Conservation (phyloP, 2,888 invertebrate species). For the Nebria salina region DNA sequence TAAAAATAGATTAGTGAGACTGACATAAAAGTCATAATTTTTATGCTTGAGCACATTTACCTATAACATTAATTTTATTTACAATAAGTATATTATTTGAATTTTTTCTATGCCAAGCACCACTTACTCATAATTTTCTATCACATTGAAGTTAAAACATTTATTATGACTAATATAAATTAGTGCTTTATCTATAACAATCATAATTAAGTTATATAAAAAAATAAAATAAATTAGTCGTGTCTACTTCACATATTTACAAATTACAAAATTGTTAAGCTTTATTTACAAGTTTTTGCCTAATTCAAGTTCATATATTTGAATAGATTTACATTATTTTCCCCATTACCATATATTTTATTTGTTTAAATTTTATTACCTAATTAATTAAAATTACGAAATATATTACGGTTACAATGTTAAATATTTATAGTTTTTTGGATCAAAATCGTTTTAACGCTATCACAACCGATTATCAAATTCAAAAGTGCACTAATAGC, state of each 20-base stretch:
- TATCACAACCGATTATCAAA: not conserved
- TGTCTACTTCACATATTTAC: not conserved
- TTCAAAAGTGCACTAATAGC: not conserved
- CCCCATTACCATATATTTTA: too few species aligned
- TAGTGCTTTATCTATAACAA: not conserved
- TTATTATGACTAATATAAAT: not conserved
- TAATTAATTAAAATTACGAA: too few species aligned
- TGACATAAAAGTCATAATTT: not conserved
- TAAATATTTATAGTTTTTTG: too few species aligned
- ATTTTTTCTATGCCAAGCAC: conserved; percentile 8
- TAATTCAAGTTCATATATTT: too few species aligned
- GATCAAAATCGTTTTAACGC: too few species aligned
- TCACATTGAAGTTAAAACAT: conserved; percentile 12
- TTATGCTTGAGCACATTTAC: not conserved
- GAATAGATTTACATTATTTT: too few species aligned
- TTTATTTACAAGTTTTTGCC: not conserved
- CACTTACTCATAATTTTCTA: conserved; percentile 10
- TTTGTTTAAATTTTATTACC: too few species aligned
- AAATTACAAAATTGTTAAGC: not conserved
- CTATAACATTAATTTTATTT: not conserved
- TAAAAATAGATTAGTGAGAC: too few species aligned
- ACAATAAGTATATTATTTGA: not conserved
- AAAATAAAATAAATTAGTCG: not conserved
- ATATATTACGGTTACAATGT: too few species aligned
- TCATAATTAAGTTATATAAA: not conserved